Percentiles rank a stretch among this genome's conserved stretches.
Conservation (phyloP, 1,140 invertebrate genomes). For the Penaeus indicus region DNA sequence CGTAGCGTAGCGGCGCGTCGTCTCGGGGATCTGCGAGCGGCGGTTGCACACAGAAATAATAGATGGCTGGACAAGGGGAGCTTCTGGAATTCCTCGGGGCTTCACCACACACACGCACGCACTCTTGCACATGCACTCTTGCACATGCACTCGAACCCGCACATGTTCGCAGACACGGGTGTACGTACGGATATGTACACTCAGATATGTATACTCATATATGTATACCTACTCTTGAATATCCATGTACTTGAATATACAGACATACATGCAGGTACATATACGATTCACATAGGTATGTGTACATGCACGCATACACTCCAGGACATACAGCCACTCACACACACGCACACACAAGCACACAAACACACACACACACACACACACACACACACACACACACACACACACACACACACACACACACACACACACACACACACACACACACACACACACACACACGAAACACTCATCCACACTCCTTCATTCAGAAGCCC, state of each 20-base stretch:
- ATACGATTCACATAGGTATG: background rate
- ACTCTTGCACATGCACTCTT: background rate
- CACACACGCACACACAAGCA: background rate
- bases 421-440: too few relatives aligned
- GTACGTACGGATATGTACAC: background rate
- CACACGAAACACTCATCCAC: too few relatives aligned
- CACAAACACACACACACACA: background rate
- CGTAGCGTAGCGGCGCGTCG: background rate
- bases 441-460: too few relatives aligned
- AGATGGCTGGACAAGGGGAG: background rate
- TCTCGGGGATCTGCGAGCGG: background rate
- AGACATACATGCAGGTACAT: background rate
- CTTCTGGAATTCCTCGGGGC: background rate
- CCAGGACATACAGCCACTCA: background rate
- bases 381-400: too few relatives aligned
- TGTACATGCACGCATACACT: background rate
- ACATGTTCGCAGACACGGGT: background rate
- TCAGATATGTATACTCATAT: background rate
- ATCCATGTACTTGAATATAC: too few relatives aligned
- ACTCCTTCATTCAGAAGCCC: too few relatives aligned
- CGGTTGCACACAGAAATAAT: slow-evolving; percentile 16
- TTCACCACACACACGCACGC: background rate
- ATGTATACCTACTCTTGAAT: too few relatives aligned
- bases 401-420: too few relatives aligned
- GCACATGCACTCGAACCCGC: background rate